Percentiles rank a stretch among this genome's conserved stretches.
Evolutionary conservation across 2,113 vertebrate species (phyloP).

Genomic region (Raphicerus campestris): DNA sequence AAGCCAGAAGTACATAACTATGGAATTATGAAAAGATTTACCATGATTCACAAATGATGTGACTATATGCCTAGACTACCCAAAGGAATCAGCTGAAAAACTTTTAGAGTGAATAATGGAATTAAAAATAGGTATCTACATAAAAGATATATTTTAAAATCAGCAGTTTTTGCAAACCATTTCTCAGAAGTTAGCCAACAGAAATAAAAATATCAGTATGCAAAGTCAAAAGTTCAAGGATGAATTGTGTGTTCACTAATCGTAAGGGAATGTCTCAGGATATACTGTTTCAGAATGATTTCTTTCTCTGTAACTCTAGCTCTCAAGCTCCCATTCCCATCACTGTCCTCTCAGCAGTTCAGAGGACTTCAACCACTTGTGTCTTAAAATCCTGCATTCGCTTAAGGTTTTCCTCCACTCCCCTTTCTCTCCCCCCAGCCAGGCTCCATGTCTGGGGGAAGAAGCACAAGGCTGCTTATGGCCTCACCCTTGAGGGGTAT

Average conservation of each 20-base stretch:
- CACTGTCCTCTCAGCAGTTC: background rate
- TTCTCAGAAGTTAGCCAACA: background rate
- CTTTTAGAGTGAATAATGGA: background rate
- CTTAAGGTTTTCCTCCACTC: background rate
- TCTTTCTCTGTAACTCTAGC: background rate
- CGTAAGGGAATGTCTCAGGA: background rate
- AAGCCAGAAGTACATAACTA: background rate
- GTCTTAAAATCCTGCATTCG: background rate
- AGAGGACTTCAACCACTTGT: background rate
- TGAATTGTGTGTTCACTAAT: background rate
- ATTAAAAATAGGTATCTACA: background rate
- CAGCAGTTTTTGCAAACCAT: background rate
- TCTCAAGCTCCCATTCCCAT: background rate
- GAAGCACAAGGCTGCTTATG: background rate
- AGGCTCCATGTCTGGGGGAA: background rate
- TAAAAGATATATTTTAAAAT: background rate
- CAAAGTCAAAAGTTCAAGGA: background rate
- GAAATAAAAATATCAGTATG: background rate
- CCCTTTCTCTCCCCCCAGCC: background rate
- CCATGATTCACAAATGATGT: background rate
- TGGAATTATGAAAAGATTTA: background rate
- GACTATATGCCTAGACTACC: background rate
- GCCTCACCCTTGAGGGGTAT: background rate
- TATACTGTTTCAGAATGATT: background rate
- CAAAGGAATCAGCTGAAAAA: background rate